Evolutionary conservation across 1,140 invertebrate genomes (phyloP), one percentile per base, ranked within the genome.

Genomic region (Drosophila albomicans): DNA sequence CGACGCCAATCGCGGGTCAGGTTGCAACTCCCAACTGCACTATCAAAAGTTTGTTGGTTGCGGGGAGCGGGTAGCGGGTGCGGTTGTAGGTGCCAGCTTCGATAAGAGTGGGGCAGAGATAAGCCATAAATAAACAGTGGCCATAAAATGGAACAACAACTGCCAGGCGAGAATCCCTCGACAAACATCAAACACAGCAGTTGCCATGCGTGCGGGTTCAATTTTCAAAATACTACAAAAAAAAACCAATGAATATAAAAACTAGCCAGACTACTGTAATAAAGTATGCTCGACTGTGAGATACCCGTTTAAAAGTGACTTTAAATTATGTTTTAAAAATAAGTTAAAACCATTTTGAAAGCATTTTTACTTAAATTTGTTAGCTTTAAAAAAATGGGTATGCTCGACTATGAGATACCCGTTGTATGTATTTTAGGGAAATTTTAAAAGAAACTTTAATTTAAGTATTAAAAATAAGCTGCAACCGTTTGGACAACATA

Each of bases 61-160:
- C 16, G 6, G 30, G 59, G 7, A n/a, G 15, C 15, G 8, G 2
- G 6, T 8, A 28, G 30, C 30, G 6, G 35, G 58, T 51, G 56
- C 15, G 38, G 63, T 52, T 77, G 67, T 68, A 25, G 20, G 20
- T 25, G 20, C 20, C 20, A 25, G 48, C 49, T 20, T 35, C 73
- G 82, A 86, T 88, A 87, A 82, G 79, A 76, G 32, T 43, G 57
- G 6, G 35, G 1, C 32, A 77, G 63, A 87, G 84, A 88, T 88
- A 88, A 88, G 80, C 79, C 73, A 82, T 87, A 80, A 87, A 84
- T 77, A 82, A 82, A 75, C 65, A 75, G 25, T 25, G 63, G 38
- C 15, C 13, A 56, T 59, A 66, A 71, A 79, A 64, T 51, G 45
- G 71, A 54, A 72, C 56, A 61, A 30, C 38, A 57, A 46, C 11